Evolutionary conservation across 2,113 vertebrate genomes (phyloP).

Genomic region (Triplophysa rosa): DNA sequence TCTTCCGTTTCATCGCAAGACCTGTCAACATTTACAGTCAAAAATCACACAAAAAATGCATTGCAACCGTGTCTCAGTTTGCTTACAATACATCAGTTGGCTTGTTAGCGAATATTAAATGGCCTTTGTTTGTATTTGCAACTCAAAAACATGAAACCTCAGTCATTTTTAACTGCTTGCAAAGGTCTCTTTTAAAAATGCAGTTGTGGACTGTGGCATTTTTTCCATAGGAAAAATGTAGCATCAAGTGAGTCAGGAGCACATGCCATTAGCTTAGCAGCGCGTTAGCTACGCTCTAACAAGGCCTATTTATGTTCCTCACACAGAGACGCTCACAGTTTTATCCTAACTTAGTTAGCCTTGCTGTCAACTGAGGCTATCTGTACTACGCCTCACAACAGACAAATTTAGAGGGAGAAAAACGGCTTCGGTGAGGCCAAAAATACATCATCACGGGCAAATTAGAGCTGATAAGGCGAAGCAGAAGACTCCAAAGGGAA

Average conservation of each 20-base stretch:
- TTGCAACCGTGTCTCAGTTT: neutral
- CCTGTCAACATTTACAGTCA: neutral
- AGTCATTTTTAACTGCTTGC: slow-evolving; percentile 1
- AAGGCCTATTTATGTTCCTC: slow-evolving; percentile 15
- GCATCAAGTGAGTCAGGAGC: neutral
- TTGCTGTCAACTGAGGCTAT: slow-evolving; percentile 24
- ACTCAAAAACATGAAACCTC: slow-evolving; percentile 8
- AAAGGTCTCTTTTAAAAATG: slow-evolving; percentile 18
- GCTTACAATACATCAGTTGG: neutral
- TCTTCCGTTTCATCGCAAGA: neutral
- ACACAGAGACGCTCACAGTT: slow-evolving; percentile 20
- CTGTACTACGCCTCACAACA: slow-evolving; percentile 20
- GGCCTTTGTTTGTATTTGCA: slow-evolving; percentile 21
- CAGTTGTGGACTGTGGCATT: neutral
- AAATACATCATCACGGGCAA: slow-evolving; percentile 42
- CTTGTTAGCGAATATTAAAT: slow-evolving; percentile 14
- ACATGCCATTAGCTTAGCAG: slow-evolving; percentile 11
- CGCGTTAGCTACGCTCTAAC: neutral
- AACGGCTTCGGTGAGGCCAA: slow-evolving; percentile 14
- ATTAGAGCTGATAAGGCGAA: slow-evolving; percentile 45
- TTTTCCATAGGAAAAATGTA: neutral
- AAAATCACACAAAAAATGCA: neutral
- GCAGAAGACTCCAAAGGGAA: slow-evolving; percentile 24
- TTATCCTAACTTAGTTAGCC: slow-evolving; percentile 26
- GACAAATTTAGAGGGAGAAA: slow-evolving; percentile 21